phyloP scores from a whole-genome alignment of 2,888 invertebrate genomes.

The Emmelina monodactyla region DNA sequence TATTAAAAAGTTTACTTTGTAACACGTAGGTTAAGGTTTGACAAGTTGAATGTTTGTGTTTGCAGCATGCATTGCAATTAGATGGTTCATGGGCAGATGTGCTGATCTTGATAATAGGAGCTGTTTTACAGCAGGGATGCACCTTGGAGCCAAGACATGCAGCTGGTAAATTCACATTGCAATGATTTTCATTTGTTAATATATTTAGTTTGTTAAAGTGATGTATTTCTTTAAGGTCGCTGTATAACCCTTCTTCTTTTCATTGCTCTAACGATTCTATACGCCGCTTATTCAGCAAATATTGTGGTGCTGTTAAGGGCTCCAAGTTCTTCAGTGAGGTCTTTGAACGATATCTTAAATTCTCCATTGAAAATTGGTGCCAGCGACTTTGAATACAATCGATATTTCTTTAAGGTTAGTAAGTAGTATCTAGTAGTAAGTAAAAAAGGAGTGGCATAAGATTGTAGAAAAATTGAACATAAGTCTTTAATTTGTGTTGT shows the following conservation, averaged over 20 bases:
- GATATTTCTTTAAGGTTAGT: slow-evolving; percentile 70
- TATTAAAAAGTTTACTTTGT: neutral
- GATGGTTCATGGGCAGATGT: slow-evolving; percentile 61
- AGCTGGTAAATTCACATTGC: slow-evolving; percentile 28
- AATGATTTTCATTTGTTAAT: neutral
- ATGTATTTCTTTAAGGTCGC: no score
- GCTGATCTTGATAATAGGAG: slow-evolving; percentile 61
- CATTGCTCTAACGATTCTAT: slow-evolving; percentile 65
- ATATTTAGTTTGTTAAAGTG: neutral
- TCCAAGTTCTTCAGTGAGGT: slow-evolving; percentile 68
- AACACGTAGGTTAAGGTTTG: neutral
- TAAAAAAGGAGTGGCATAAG: neutral
- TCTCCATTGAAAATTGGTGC: slow-evolving; percentile 70
- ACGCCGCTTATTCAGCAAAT: slow-evolving; percentile 75
- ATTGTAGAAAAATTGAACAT: neutral
- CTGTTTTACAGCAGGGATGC: slow-evolving; percentile 68
- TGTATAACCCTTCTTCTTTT: slow-evolving; percentile 69
- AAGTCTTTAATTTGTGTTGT: no score
- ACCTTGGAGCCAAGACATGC: slow-evolving; percentile 57
- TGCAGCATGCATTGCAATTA: slow-evolving; percentile 45
- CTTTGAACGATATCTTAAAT: slow-evolving; percentile 62
- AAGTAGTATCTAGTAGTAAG: neutral
- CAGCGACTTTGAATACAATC: slow-evolving; percentile 70
- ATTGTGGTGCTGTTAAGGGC: slow-evolving; percentile 70
- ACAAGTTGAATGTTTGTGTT: slow-evolving; percentile 6